These are phyloP conservation scores for Rhagium mordax DNA, from an alignment of 2,888 invertebrate genomes.

Conservation along the genomic window DNA sequence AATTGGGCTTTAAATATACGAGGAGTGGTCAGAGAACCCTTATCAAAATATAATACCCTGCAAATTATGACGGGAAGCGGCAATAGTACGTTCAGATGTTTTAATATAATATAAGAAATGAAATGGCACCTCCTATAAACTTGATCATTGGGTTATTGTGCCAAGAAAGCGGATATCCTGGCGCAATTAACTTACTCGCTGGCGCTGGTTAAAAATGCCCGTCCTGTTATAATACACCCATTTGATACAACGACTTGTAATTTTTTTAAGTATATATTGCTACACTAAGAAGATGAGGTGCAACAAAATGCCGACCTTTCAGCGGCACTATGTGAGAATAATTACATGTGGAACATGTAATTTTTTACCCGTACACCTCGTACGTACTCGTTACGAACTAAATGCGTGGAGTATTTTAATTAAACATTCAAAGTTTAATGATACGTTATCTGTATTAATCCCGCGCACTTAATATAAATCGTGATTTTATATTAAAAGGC, in stretches of 20 bases:
- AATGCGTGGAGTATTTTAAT: not conserved
- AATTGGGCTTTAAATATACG: too few relatives aligned
- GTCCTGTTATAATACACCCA: not conserved
- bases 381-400: not conserved
- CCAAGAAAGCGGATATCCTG: not conserved
- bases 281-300: not conserved
- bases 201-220: not conserved
- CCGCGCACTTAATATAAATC: slow-evolving; percentile 10
- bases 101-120: too few relatives aligned
- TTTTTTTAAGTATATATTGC: not conserved
- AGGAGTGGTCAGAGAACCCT: too few relatives aligned
- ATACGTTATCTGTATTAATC: slow-evolving; percentile 16
- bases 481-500: slow-evolving; percentile 16
- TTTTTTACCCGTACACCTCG: not conserved
- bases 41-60: too few relatives aligned
- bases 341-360: not conserved
- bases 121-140: too few relatives aligned
- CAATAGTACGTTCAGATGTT: too few relatives aligned
- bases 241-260: not conserved
- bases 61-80: too few relatives aligned
- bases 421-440: slow-evolving; percentile 2
- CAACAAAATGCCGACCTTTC: not conserved
- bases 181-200: not conserved
- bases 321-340: not conserved
- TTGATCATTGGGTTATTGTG: not conserved